Evolutionary conservation across 2,888 invertebrate genomes (phyloP), one percentile per base, ranked within the genome.

Genomic region (Agrotis segetum): DNA sequence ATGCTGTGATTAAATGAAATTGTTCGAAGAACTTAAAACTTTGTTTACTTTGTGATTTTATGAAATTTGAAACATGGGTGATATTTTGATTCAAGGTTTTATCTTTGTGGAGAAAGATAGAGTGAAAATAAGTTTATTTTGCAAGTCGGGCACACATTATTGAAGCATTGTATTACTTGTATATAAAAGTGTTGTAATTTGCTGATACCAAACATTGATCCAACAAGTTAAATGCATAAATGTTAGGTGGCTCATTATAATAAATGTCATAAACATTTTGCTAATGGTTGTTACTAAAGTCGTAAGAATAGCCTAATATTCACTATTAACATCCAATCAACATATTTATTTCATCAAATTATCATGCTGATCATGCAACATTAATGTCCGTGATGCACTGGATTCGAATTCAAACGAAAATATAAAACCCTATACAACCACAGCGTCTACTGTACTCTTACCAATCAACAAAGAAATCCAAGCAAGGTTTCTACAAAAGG

Each of bases 1-100:
- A 85, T 84, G 88, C 90, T 91, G 88, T 91, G 90, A 87, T 87
- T 64, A 79, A 79, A 80, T 85, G 77, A 84, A 87, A 81, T 79
- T 67, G 67, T 71, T 71, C 71, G n/a, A 75, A 72, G 72, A 77
- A 75, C 61, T 21, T n/a, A 61, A 52, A 40, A 40, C 9, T 21
- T 60, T 40, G 19, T 56, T 46, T 56, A 0, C 24, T 40, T 47
- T 40, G 9, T 7, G 0, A 1, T 49, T 49, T 49, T 9, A 6
- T 6, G 13, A 56, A n/a, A 56, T n/a, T n/a, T 56, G 0, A n/a
- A 29, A 29, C 29, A 29, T 34, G 9, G 11, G 40, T 4, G 9
- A 40, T 40, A 40, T 40, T 40, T 40, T 40, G 40, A 40, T 11
- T 40, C 40, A 40, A 40, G 9, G 2, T 40, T 40, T 34, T 1